These are phyloP conservation scores for Sinopyrophorus schimmeli DNA, from an alignment of 2,888 invertebrate genomes.

Conservation along the genomic window DNA sequence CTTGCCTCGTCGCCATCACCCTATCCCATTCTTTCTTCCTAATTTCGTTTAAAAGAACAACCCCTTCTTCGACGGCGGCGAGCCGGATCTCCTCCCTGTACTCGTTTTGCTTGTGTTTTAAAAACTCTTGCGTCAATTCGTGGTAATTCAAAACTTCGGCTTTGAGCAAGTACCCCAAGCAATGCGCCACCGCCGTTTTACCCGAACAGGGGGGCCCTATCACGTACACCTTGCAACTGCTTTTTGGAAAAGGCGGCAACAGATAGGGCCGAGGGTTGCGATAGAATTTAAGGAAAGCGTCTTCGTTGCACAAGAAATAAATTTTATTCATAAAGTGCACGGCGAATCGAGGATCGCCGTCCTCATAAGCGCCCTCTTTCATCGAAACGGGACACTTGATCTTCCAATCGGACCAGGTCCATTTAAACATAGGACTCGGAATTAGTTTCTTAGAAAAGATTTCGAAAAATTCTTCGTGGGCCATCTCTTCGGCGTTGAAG, in stretches of 20 bases:
- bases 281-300: constrained; percentile 60
- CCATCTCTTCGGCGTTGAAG: constrained; percentile 36
- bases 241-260: constrained; percentile 60
- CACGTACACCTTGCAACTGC: constrained; percentile 63
- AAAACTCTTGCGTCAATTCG: constrained; percentile 40
- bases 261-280: constrained; percentile 67
- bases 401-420: constrained; percentile 62
- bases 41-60: constrained; percentile 36
- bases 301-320: constrained; percentile 61
- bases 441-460: constrained; percentile 43
- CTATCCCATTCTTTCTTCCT: constrained; percentile 51
- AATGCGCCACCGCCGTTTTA: constrained; percentile 61
- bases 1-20: constrained; percentile 52
- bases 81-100: constrained; percentile 37
- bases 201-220: constrained; percentile 65
- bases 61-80: constrained; percentile 36
- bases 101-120: constrained; percentile 38
- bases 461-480: constrained; percentile 48
- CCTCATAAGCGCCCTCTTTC: constrained; percentile 57
- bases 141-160: constrained; percentile 55
- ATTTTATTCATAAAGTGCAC: constrained; percentile 66
- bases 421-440: constrained; percentile 50
- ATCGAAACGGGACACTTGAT: constrained; percentile 68
- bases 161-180: constrained; percentile 60
- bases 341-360: constrained; percentile 60